Conservation (phyloP, 1,140 invertebrate species). For the Pseudomyrmex flavicornis region DNA sequence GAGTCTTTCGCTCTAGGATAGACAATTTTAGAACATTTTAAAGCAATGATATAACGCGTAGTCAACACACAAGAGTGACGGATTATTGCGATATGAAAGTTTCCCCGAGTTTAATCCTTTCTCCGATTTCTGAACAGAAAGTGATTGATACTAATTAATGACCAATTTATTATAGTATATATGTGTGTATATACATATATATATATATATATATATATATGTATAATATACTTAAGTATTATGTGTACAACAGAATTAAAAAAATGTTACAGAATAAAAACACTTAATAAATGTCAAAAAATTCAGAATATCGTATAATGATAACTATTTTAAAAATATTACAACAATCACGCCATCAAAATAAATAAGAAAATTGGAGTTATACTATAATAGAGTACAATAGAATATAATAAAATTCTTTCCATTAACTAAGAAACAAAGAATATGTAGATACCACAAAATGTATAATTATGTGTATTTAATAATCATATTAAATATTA, state of each 20-base stretch:
- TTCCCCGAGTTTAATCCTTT: not conserved
- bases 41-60: conserved; percentile 15
- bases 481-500: conserved; percentile 35
- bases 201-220: not conserved
- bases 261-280: no score
- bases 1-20: conserved; percentile 38
- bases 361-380: not conserved
- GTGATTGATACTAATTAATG: no score
- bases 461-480: not conserved
- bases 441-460: not conserved
- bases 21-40: conserved; percentile 51
- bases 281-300: no score
- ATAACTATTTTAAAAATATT: not conserved
- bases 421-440: no score
- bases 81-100: conserved; percentile 11
- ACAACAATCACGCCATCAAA: not conserved
- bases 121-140: not conserved
- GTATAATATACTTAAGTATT: no score
- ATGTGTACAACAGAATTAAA: no score
- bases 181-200: not conserved
- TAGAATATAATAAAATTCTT: no score
- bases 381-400: not conserved
- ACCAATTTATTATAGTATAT: not conserved
- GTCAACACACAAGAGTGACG: not conserved
- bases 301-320: no score